Base-by-base conservation (phyloP, 2,888 invertebrate genomes). In the Drosophila pegasa region DNA sequence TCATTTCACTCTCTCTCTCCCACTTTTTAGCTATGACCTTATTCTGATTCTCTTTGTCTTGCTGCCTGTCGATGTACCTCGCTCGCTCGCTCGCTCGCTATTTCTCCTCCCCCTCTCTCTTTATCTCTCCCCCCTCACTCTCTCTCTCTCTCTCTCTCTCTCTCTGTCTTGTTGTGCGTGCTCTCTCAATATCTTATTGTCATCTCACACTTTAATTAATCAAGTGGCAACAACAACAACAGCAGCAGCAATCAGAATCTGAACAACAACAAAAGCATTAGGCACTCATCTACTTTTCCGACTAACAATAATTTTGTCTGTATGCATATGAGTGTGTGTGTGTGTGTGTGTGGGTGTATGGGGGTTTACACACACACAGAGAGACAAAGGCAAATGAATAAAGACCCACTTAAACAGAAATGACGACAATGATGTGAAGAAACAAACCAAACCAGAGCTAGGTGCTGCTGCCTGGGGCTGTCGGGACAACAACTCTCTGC, bases 131-230 rank as follows among this genome's bases (percentile, higher is more conserved):
- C n/a, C n/a, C n/a, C 50, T 51, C 52, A 27, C 64, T 60, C 48
- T 58, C 48, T 61, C 25, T 58, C 29, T 41, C 18, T 54, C 22
- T 22, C 48, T 55, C 48, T 69, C 43, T 41, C 38, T 54, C 52
- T 48, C 25, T 37, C 52, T 20, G 43, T 33, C 45, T 40, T 14
- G 43, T 35, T 48, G 35, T 58, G 35, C 29, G 37, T 45, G 16
- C 31, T 58, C 59, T 60, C 47, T 75, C 41, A 55, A 57, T 66
- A 55, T 70, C n/a, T 68, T 51, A 56, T 61, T 72, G 64, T 75
- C 67, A 55, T 64, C 67, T 64, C 75, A 75, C 75, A 78, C 68
- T 73, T 78, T 74, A 78, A 78, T 75, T 78, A 75, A 78, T 75
- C 51, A 75, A 78, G 38, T 61, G 59, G 40, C 74, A 68, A 56